These are phyloP conservation scores for Hydrophis major DNA, from an alignment of 2,797 vertebrate species.

Conservation along the genomic window DNA sequence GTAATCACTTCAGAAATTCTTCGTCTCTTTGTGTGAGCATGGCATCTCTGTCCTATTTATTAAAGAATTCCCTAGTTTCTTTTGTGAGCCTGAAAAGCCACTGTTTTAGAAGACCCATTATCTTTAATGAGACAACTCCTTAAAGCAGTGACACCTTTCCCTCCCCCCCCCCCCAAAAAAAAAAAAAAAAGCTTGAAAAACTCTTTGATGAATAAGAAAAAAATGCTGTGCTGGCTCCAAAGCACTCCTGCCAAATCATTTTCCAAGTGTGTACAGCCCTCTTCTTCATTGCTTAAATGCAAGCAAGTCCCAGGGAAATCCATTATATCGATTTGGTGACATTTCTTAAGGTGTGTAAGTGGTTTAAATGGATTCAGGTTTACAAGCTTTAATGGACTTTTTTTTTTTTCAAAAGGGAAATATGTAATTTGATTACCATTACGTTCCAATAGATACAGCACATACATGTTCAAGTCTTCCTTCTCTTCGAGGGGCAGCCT, in stretches of 20 bases:
- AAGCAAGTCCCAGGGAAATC: neutral
- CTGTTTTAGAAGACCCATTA: neutral
- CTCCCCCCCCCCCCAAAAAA: too few relatives aligned
- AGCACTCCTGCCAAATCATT: neutral
- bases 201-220: neutral
- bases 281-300: neutral
- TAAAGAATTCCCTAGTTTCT: neutral
- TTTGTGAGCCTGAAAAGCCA: neutral
- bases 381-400: neutral
- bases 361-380: neutral
- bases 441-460: slow-evolving; percentile 13
- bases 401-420: slow-evolving; percentile 8
- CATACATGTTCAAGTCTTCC: slow-evolving; percentile 12
- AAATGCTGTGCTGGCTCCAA: neutral
- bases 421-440: slow-evolving; percentile 8
- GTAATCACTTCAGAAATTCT: neutral
- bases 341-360: neutral
- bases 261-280: neutral
- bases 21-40: neutral
- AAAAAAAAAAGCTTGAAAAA: neutral
- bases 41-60: neutral
- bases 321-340: neutral
- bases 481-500: slow-evolving; percentile 34
- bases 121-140: neutral
- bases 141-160: neutral